These are phyloP conservation scores for Dipodomys ordii DNA, from an alignment of 2,113 vertebrate genomes.

Conservation along the genomic window DNA sequence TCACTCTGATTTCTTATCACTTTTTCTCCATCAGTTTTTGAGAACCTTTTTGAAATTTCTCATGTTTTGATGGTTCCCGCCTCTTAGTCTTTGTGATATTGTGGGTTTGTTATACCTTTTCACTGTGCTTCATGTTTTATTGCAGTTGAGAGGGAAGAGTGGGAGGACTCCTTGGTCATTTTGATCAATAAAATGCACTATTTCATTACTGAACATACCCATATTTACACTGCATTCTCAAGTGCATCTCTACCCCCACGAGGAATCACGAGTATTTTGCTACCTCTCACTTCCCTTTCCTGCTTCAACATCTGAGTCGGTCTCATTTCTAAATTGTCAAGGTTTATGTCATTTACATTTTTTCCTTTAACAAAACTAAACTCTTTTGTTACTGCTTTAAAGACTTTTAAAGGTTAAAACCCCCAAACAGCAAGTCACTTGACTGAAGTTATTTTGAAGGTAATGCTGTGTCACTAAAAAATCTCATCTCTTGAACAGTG, in stretches of 20 bases:
- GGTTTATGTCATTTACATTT: slow-evolving; percentile 74
- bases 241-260: background rate
- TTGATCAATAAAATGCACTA: background rate
- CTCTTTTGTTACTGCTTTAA: slow-evolving; percentile 48
- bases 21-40: background rate
- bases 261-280: slow-evolving; percentile 54
- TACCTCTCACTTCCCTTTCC: slow-evolving; percentile 79
- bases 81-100: slow-evolving; percentile 19
- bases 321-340: slow-evolving; percentile 71
- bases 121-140: slow-evolving; percentile 30
- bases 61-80: background rate
- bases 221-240: background rate
- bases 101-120: background rate
- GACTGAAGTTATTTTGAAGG: slow-evolving; percentile 35
- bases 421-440: slow-evolving; percentile 25
- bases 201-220: background rate
- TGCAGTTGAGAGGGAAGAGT: slow-evolving; percentile 17
- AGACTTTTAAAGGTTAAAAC: slow-evolving; percentile 44
- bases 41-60: background rate
- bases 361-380: slow-evolving; percentile 65
- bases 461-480: slow-evolving; percentile 40
- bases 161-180: slow-evolving; percentile 6
- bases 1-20: background rate
- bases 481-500: slow-evolving; percentile 41
- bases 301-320: slow-evolving; percentile 72